Evolutionary conservation across 2,888 invertebrate genomes (phyloP).

Genomic region (Zele albiditarsus): DNA sequence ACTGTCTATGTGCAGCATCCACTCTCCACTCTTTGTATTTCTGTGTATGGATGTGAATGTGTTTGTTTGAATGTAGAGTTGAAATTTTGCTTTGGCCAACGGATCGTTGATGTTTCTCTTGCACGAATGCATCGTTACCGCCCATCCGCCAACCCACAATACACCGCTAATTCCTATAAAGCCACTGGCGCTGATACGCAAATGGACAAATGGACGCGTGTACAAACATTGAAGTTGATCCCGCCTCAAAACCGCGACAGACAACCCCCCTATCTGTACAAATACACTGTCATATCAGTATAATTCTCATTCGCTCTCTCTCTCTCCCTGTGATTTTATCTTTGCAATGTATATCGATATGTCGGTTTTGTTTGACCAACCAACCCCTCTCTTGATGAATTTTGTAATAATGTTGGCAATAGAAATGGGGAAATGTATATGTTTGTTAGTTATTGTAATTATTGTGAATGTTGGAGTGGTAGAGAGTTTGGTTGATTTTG

Average conservation of each 20-base stretch:
- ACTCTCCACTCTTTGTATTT: conserved; percentile 18
- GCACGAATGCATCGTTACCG: conserved; percentile 64
- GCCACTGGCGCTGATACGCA: conserved; percentile 66
- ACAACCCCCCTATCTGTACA: conserved; percentile 34
- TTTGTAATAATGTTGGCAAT: no score
- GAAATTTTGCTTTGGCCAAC: conserved; percentile 41
- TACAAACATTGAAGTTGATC: conserved; percentile 54
- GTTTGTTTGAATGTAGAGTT: background rate
- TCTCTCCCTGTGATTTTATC: background rate
- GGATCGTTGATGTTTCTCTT: conserved; percentile 55
- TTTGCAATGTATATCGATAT: no score
- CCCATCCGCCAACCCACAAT: conserved; percentile 70
- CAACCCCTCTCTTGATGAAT: no score
- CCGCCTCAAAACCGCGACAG: conserved; percentile 49
- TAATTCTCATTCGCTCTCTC: background rate
- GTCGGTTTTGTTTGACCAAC: no score
- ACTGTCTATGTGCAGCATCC: conserved; percentile 5
- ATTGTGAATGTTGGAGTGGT: no score
- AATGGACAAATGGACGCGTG: conserved; percentile 69
- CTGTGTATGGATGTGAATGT: conserved; percentile 8
- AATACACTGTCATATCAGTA: background rate
- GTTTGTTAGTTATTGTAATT: no score
- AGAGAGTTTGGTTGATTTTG: no score
- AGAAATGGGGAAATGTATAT: no score
- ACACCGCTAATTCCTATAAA: conserved; percentile 72